Percentiles rank a stretch among this genome's conserved stretches.
Evolutionary conservation across 2,113 vertebrate species (phyloP).

Genomic region (Marmota flaviventris): DNA sequence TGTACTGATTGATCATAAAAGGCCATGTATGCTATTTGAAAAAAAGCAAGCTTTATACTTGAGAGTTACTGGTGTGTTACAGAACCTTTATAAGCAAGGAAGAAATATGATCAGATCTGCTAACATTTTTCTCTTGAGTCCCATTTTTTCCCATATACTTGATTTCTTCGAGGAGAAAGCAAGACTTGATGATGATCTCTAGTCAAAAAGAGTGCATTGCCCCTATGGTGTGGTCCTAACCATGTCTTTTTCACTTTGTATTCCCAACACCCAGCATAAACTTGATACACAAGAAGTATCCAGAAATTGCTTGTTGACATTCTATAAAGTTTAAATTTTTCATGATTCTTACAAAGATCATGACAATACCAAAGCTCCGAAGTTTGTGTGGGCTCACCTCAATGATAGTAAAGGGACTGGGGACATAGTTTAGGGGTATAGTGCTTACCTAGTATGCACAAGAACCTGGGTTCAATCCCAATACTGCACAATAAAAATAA

Average conservation of each 20-base stretch:
- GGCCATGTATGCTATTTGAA: not conserved
- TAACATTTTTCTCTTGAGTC: not conserved
- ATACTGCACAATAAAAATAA: too few relatives aligned
- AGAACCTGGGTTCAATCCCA: too few relatives aligned
- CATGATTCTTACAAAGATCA: constrained; percentile 50
- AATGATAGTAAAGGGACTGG: not conserved
- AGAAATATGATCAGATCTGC: constrained; percentile 11
- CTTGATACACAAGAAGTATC: not conserved
- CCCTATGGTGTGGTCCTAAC: not conserved
- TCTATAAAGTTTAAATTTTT: constrained; percentile 49
- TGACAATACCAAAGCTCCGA: not conserved
- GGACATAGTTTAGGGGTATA: not conserved
- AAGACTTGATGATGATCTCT: not conserved
- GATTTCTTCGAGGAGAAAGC: constrained; percentile 26
- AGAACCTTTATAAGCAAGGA: constrained; percentile 2
- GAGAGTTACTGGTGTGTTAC: constrained; percentile 3
- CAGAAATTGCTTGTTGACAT: constrained; percentile 50
- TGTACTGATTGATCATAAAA: constrained; percentile 8
- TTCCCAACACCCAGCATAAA: constrained; percentile 27
- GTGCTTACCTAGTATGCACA: too few relatives aligned
- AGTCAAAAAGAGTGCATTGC: constrained; percentile 32
- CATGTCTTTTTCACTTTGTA: constrained; percentile 27
- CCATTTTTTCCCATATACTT: not conserved
- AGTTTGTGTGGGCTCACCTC: not conserved
- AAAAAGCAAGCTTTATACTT: not conserved